These are phyloP conservation scores for Scortum barcoo DNA, from an alignment of 2,113 vertebrate species.

Conservation along the genomic window DNA sequence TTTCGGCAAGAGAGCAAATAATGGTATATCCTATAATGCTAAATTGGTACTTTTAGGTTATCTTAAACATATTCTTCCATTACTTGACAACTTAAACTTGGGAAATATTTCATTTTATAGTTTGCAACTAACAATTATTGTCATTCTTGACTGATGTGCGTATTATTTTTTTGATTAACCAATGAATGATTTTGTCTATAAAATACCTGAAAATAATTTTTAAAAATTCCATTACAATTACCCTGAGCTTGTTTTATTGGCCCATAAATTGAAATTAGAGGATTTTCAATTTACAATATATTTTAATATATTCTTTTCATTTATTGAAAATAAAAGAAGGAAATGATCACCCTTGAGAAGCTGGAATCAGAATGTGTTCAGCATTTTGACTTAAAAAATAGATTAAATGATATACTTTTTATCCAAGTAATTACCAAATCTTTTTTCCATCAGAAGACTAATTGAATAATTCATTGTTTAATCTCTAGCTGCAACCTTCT, in stretches of 20 bases:
- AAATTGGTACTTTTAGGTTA: neutral
- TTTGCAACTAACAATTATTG: neutral
- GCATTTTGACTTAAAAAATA: neutral
- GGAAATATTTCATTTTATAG: neutral
- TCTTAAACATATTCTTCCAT: neutral
- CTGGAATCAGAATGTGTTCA: too few relatives aligned
- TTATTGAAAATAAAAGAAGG: neutral
- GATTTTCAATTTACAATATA: neutral
- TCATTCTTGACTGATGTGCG: neutral
- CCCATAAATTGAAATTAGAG: neutral
- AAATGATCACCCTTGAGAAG: neutral
- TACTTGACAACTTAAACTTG: too few relatives aligned
- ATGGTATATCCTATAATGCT: neutral
- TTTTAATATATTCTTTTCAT: too few relatives aligned
- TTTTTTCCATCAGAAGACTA: neutral
- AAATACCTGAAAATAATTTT: neutral
- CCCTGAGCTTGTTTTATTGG: conserved; percentile 15
- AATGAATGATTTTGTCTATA: conserved; percentile 3
- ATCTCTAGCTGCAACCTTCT: neutral
- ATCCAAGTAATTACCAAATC: neutral
- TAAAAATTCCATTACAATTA: neutral
- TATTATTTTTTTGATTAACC: neutral
- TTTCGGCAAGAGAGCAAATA: neutral
- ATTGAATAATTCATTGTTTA: neutral
- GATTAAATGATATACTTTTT: neutral